Base-by-base conservation (phyloP, 2,113 vertebrate species). In the Lagopus muta region DNA sequence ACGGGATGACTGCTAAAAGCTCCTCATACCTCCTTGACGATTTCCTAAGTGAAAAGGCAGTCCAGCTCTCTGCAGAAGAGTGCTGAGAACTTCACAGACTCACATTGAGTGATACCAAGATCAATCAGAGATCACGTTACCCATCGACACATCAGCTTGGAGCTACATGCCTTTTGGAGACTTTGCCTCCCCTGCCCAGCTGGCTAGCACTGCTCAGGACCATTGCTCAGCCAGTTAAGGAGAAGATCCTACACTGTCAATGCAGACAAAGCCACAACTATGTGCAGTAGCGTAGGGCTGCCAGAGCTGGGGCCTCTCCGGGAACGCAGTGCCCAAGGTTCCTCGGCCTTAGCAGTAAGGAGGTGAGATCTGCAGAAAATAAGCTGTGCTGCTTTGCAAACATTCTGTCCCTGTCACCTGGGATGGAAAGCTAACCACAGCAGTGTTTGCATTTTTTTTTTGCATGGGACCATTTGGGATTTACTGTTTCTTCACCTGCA, bases 381-480 rank as follows among this genome's bases (percentile, higher is more conserved):
- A 28, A 75, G 30, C 36, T 34, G 13, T 24, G 55, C 74, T 70
- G 45, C 62, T 93, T 93, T 92, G 87, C 74, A 93, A 91, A 82
- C 42, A 32, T 8, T 18, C 70, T 32, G 45, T n/a, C 42, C 79
- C 38, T 48, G n/a, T 69, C 30, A 4, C 38, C 27, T 54, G 52
- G 27, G 15, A 80, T 6, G 71, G 86, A n/a, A 92, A 91, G 82
- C 81, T 55, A 71, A 70, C 64, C 82, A 86, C 92, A 93, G n/a
- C 7, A 0, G 4, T 42, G 83, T 97, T 97, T 97, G 89, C 94
- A 92, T 97, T 66, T 95, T 50, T 95, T 50, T 86, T 97, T 95
- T 96, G 90, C 95, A 89, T 94, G 48, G 80, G 76, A 58, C n/a
- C 73, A 76, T 94, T 96, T 86, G 93, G 70, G 76, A 93, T 93